A percentile compares a stretch with the other conserved stretches of the same genome.
Evolutionary conservation across 2,113 vertebrate genomes (phyloP).

Genomic region (Triplophysa dalaica): DNA sequence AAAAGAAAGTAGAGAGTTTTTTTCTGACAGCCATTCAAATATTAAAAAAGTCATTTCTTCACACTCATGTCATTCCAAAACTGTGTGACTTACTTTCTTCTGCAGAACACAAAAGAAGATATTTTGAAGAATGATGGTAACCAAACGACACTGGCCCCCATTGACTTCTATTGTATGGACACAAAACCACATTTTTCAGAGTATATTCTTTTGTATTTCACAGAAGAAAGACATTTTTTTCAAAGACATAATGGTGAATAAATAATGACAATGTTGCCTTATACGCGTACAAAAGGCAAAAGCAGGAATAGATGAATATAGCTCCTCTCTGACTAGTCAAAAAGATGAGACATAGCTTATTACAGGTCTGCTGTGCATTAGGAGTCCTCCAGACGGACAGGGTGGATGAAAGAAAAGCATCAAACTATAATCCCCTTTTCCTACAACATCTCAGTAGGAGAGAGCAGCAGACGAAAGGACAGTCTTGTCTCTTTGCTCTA

Average conservation of each 20-base stretch:
- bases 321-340: constrained; percentile 7
- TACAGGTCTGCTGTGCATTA: constrained; percentile 18
- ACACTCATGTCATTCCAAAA: too few species aligned
- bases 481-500: neutral
- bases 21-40: constrained; percentile 6
- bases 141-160: too few species aligned
- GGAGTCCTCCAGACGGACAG: constrained; percentile 44
- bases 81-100: too few species aligned
- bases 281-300: neutral
- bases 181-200: too few species aligned
- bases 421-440: constrained; percentile 39
- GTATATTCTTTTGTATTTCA: too few species aligned
- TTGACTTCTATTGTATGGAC: too few species aligned
- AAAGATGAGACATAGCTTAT: neutral
- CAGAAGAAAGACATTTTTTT: too few species aligned
- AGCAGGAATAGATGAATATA: neutral
- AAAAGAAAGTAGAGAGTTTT: constrained; percentile 35
- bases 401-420: constrained; percentile 45
- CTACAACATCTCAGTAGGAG: neutral
- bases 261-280: too few species aligned
- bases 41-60: too few species aligned
- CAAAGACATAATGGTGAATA: too few species aligned
- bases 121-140: too few species aligned
- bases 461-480: neutral
- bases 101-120: too few species aligned